Percentiles rank a stretch among this genome's conserved stretches.
phyloP scores from a whole-genome alignment of 2,113 vertebrate species.

The Paratilapia polleni region DNA sequence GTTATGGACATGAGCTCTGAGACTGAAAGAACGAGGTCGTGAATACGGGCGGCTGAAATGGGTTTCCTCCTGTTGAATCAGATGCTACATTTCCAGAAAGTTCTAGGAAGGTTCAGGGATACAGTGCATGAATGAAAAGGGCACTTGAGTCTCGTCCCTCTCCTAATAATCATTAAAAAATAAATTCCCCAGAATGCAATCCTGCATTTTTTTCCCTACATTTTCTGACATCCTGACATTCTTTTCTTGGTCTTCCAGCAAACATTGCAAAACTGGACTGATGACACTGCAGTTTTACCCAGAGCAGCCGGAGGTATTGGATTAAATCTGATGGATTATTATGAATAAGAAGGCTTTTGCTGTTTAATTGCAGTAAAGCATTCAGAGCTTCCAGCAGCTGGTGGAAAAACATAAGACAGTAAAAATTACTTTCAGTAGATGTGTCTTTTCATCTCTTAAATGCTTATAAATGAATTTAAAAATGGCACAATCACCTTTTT shows the following conservation, averaged over 20 bases:
- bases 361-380: fast-evolving
- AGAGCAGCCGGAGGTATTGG: not conserved
- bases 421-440: too few relatives aligned
- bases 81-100: not conserved
- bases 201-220: too few relatives aligned
- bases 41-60: not conserved
- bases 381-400: not conserved
- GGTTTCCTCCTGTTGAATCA: not conserved
- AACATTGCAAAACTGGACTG: not conserved
- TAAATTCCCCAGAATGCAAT: not conserved
- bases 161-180: not conserved
- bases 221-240: not conserved
- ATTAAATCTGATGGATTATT: not conserved
- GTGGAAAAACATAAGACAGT: not conserved
- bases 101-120: not conserved
- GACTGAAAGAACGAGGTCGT: not conserved
- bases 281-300: not conserved
- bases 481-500: too few relatives aligned
- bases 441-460: too few relatives aligned
- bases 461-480: too few relatives aligned
- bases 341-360: not conserved
- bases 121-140: not conserved
- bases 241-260: not conserved
- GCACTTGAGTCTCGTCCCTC: fast-evolving
- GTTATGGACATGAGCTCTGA: not conserved